A percentile compares a stretch with the other conserved stretches of the same genome.
Conservation (phyloP, 2,113 vertebrate genomes). For the Zapornia atra region DNA sequence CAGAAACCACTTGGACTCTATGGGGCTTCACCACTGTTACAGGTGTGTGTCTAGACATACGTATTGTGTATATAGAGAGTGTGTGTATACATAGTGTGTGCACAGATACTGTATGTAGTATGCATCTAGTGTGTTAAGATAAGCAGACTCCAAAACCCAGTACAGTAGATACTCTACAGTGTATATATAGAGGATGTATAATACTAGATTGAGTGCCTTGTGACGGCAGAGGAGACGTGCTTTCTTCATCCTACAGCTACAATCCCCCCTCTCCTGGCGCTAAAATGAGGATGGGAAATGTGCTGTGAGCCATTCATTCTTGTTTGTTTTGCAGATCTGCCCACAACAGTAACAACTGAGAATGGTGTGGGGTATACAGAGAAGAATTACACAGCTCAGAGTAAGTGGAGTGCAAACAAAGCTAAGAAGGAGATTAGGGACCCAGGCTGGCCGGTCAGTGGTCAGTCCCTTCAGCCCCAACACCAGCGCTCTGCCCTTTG, state of each 20-base stretch:
- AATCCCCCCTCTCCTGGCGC: neutral
- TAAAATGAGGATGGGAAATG: neutral
- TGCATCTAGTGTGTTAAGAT: too few species aligned
- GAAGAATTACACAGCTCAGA: neutral
- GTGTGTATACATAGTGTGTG: too few species aligned
- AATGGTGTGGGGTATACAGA: neutral
- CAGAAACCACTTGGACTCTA: neutral
- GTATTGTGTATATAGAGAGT: too few species aligned
- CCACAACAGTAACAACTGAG: neutral
- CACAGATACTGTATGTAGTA: too few species aligned
- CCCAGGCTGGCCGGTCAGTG: neutral
- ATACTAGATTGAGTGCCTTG: neutral
- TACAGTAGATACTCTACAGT: too few species aligned
- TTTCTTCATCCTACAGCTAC: neutral
- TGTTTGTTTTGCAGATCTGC: neutral
- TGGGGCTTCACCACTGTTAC: neutral
- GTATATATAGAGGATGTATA: too few species aligned
- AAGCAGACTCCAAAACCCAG: too few species aligned
- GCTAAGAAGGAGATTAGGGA: neutral
- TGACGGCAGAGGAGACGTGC: neutral
- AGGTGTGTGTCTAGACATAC: neutral
- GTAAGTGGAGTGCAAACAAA: constrained; percentile 6
- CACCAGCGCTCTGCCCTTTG: neutral
- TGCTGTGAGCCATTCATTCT: neutral
- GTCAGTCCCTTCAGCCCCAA: neutral